Evolutionary conservation across 2,888 invertebrate genomes (phyloP).

Genomic region (Melikaiella ostensackeni): DNA sequence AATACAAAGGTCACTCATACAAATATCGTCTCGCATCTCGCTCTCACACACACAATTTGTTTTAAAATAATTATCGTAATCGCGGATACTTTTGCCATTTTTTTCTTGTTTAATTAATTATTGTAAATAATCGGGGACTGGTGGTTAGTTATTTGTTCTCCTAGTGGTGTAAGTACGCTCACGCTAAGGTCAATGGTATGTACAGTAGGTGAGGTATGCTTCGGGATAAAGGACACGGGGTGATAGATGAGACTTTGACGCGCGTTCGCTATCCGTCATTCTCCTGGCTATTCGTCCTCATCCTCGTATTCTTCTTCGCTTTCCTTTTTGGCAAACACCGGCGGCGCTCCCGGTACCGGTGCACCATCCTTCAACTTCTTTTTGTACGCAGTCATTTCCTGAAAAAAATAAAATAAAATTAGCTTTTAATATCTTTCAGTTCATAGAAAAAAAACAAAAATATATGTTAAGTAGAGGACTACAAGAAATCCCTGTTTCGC

Average conservation of each 20-base stretch:
- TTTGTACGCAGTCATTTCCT: conserved; percentile 94
- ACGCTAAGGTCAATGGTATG: conserved; percentile 78
- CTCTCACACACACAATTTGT: conserved; percentile 74
- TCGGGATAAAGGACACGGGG: conserved; percentile 77
- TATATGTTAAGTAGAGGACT: no score
- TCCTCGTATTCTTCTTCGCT: conserved; percentile 83
- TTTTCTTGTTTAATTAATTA: conserved; percentile 68
- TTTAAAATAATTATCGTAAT: conserved; percentile 76
- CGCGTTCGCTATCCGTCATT: conserved; percentile 78
- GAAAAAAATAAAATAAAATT: conserved; percentile 60
- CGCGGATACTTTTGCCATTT: conserved; percentile 66
- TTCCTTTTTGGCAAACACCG: conserved; percentile 80
- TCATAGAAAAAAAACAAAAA: not conserved
- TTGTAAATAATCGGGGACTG: conserved; percentile 74
- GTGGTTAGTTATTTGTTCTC: conserved; percentile 76
- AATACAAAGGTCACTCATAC: conserved; percentile 77
- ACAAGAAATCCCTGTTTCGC: no score
- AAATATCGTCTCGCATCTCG: conserved; percentile 64
- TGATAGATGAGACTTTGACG: conserved; percentile 76
- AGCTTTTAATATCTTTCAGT: not conserved
- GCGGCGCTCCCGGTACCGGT: conserved; percentile 77
- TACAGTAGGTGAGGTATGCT: conserved; percentile 78
- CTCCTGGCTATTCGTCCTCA: conserved; percentile 78
- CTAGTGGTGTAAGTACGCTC: conserved; percentile 76
- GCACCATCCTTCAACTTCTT: conserved; percentile 81